Base-by-base conservation (phyloP, 2,797 vertebrate genomes). In the Chaetodon trifasciatus region DNA sequence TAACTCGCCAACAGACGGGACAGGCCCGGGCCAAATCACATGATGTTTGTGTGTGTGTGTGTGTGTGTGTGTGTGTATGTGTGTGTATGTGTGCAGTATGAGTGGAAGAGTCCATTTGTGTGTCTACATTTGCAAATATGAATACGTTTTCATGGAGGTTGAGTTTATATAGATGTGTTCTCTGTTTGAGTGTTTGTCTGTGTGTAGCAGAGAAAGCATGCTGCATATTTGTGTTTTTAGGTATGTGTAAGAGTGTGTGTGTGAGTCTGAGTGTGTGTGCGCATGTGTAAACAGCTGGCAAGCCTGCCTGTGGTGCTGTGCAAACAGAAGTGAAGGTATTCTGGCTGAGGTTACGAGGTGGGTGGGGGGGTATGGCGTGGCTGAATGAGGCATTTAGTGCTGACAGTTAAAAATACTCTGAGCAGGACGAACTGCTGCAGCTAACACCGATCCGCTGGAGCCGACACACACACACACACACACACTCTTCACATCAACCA, bases 381-480 rank as follows among this genome's bases (percentile, higher is more conserved):
- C 93, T 95, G 94, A 95, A 94, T 92, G 93, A 94, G 83, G 91
- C 93, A 94, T 96, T 95, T 95, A 94, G 91, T 94, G 93, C 89
- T 85, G 92, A 91, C 86, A 88, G 93, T 94, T 95, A 95, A 94
- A 96, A 95, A 95, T 94, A 94, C 85, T 78, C 84, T 1, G 32
- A 56, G 88, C 76, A 88, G 82, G 79, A 88, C 83, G 35, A 64
- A 83, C 83, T 75, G 75, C 85, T 84, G 82, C 76, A 84, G 84
- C 84, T 82, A 82, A 84, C 50, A 73, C 78, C 42, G 69, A 82
- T 87, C 76, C 52, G n/a, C 55, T 76, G 60, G 77, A 86, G 80
- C 71, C 79, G 52, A 81, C 79, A 80, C 21, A 21, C 50, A 21
- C 50, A 8, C 50, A 21, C 50, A 62, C 58, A n/a, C 58, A 71